Percentiles rank a stretch among this genome's conserved stretches.
Evolutionary conservation across 2,888 invertebrate genomes (phyloP).

Genomic region (Erebia aethiops): DNA sequence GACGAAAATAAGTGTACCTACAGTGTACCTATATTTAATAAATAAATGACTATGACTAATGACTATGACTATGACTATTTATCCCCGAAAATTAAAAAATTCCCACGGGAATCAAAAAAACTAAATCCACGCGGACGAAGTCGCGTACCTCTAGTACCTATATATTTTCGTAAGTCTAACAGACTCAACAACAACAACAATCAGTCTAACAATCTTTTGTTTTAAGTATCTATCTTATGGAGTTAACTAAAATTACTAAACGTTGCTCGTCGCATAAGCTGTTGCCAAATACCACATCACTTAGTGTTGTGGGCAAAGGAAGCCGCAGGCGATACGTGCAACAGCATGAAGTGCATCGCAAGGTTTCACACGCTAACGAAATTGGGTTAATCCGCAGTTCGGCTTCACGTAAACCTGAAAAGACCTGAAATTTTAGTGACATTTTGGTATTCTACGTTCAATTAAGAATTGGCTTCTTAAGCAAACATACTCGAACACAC

Average conservation of each 20-base stretch:
- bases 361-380: conserved; percentile 4
- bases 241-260: neutral
- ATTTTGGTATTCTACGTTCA: neutral
- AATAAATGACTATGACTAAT: too few species aligned
- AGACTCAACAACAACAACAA: too few species aligned
- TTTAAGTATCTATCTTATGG: too few species aligned
- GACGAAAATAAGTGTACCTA: too few species aligned
- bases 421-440: neutral
- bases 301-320: conserved; percentile 6
- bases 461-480: too few species aligned
- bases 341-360: conserved; percentile 3
- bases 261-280: neutral
- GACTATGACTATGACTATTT: too few species aligned
- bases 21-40: too few species aligned
- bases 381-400: neutral
- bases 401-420: neutral
- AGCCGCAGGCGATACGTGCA: conserved; percentile 5
- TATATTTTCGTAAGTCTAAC: neutral
- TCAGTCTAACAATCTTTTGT: too few species aligned
- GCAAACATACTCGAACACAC: too few species aligned
- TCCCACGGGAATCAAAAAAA: too few species aligned
- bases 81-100: too few species aligned
- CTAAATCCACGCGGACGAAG: too few species aligned
- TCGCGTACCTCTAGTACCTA: neutral
- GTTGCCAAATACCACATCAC: conserved; percentile 8